Evolutionary conservation across 2,797 vertebrate species (phyloP).

Genomic region (Enteromius anoplus): DNA sequence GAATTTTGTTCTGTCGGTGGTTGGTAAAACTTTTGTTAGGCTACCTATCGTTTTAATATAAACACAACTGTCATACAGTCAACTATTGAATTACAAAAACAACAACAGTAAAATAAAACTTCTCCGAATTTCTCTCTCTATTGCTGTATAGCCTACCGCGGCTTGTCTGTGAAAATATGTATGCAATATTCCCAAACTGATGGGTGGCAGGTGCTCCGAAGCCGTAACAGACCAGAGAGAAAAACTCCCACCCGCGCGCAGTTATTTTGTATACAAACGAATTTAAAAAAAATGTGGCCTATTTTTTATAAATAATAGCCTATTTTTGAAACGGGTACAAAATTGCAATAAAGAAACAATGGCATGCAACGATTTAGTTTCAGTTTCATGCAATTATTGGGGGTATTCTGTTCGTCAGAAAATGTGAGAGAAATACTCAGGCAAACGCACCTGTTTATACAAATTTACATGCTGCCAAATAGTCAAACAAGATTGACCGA

Average conservation of each 20-base stretch:
- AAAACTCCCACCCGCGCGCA: constrained; percentile 39
- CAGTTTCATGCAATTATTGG: neutral
- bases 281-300: neutral
- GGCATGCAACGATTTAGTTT: neutral
- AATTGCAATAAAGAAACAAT: neutral
- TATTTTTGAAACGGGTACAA: neutral
- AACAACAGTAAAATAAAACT: neutral
- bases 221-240: constrained; percentile 58
- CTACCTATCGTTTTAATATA: neutral
- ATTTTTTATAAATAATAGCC: too few species aligned
- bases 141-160: neutral
- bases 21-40: constrained; percentile 9
- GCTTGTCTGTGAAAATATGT: constrained; percentile 60
- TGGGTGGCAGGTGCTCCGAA: constrained; percentile 69
- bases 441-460: constrained; percentile 14
- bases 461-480: neutral
- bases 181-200: constrained; percentile 67
- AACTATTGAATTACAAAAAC: constrained; percentile 10
- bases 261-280: neutral
- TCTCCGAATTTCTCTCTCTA: neutral
- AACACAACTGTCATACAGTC: neutral
- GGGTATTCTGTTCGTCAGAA: neutral
- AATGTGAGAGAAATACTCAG: neutral
- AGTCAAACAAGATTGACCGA: constrained; percentile 13
- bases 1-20: neutral